Conservation (phyloP, 2,888 invertebrate species). For the Mythimna vitellina region DNA sequence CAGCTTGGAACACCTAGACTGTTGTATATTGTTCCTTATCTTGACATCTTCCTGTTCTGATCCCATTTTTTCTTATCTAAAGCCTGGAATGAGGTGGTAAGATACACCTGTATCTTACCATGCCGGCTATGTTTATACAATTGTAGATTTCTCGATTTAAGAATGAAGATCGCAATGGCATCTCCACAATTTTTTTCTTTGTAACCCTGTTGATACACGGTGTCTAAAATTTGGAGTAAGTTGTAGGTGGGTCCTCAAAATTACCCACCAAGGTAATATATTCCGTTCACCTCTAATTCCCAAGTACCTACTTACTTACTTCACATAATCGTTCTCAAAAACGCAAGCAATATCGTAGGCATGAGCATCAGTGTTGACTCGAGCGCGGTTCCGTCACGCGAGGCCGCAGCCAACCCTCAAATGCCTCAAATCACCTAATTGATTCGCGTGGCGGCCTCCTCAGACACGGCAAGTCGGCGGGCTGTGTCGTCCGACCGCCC, state of each 20-base stretch:
- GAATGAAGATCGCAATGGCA: no score
- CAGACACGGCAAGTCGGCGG: slow-evolving; percentile 61
- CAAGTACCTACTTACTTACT: slow-evolving; percentile 2
- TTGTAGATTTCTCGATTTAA: no score
- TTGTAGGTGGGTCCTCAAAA: background rate
- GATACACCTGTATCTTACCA: no score
- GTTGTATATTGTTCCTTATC: no score
- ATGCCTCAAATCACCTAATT: slow-evolving; percentile 82
- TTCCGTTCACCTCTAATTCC: slow-evolving; percentile 5
- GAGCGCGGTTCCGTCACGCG: slow-evolving; percentile 71
- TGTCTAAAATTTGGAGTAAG: background rate
- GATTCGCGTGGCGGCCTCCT: slow-evolving; percentile 77
- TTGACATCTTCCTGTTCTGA: no score
- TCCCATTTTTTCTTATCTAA: no score
- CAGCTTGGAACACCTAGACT: no score
- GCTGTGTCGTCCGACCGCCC: slow-evolving; percentile 59
- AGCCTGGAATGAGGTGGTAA: no score
- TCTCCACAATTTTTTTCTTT: no score
- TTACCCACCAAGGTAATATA: background rate
- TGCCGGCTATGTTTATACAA: no score
- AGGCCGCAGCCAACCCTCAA: slow-evolving; percentile 67
- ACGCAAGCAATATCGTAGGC: slow-evolving; percentile 40
- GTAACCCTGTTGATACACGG: background rate
- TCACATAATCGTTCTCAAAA: slow-evolving; percentile 38
- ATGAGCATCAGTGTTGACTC: slow-evolving; percentile 64